Percentiles rank a stretch among this genome's conserved stretches.
phyloP scores from a whole-genome alignment of 2,113 vertebrate genomes.

The Neolamprologus tretocephalus region DNA sequence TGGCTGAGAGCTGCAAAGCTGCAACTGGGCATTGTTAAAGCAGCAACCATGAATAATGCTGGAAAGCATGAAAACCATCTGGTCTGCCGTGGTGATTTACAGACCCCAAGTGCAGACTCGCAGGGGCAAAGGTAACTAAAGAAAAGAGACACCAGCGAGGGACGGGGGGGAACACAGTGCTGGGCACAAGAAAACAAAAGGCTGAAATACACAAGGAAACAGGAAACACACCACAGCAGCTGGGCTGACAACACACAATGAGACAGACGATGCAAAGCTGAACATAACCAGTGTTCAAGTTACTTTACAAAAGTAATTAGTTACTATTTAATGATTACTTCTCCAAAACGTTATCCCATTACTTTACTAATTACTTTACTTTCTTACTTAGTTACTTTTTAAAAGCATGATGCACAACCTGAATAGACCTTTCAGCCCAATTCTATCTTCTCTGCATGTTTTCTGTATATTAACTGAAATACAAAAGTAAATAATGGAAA shows the following conservation, averaged over 20 bases:
- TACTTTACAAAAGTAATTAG: not conserved
- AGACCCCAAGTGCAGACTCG: not conserved
- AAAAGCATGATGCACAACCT: not conserved
- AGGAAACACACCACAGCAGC: not conserved
- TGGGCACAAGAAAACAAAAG: not conserved
- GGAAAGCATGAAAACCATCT: not conserved
- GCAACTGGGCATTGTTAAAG: not conserved
- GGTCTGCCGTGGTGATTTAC: not conserved
- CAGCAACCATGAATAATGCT: not conserved
- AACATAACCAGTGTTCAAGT: accelerated
- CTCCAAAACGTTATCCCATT: not conserved
- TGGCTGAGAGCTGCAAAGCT: not conserved
- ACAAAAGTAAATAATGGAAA: not conserved
- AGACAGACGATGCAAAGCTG: not conserved
- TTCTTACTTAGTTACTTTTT: not conserved
- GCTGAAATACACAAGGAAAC: not conserved
- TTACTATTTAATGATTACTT: not conserved
- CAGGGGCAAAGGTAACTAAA: not conserved
- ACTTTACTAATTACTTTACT: not conserved
- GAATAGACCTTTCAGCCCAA: not conserved
- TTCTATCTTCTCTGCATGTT: accelerated
- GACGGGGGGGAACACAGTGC: accelerated
- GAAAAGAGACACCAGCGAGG: not conserved
- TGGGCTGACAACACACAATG: not conserved
- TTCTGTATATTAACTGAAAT: not conserved